Conservation (phyloP, 1,140 invertebrate species). For the Aphelenchoides fujianensis region DNA sequence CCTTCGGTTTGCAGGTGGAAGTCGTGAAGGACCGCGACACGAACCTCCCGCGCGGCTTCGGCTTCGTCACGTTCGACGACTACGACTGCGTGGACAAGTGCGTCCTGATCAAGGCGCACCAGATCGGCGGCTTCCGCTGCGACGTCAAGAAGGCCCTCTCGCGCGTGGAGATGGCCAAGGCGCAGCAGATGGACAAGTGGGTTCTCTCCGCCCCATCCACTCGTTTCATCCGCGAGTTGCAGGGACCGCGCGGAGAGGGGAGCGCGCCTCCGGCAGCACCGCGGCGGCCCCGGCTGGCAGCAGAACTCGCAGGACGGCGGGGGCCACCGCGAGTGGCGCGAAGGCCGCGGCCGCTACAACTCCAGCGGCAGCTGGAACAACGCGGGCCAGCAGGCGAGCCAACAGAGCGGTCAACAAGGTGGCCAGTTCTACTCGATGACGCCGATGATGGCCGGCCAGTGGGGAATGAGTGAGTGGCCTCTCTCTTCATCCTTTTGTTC, state of each 20-base stretch:
- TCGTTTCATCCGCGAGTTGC: background rate
- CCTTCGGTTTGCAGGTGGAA: conserved; percentile 64
- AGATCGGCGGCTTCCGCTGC: conserved; percentile 64
- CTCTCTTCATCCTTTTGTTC: no score
- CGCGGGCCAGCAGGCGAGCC: no score
- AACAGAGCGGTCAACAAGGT: no score
- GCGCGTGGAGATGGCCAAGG: conserved; percentile 64
- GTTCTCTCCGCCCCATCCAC: conserved; percentile 26
- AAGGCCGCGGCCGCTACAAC: conserved; percentile 44
- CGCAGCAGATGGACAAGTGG: conserved; percentile 54
- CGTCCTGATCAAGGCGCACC: conserved; percentile 66
- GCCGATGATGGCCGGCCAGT: background rate
- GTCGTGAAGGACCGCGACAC: conserved; percentile 83
- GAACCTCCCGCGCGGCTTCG: conserved; percentile 61
- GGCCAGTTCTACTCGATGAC: no score
- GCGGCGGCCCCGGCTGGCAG: conserved; percentile 12
- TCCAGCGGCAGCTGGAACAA: background rate
- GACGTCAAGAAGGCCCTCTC: conserved; percentile 67
- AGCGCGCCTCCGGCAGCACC: background rate
- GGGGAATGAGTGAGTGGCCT: conserved; percentile 24
- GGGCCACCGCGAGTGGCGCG: no score
- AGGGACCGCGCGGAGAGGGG: background rate
- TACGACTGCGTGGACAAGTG: conserved; percentile 92
- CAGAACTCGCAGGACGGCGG: no score
- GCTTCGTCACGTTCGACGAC: conserved; percentile 66